Percentiles rank a stretch among this genome's conserved stretches.
phyloP scores from a whole-genome alignment of 2,888 invertebrate species.

The Eristalinus aeneus region DNA sequence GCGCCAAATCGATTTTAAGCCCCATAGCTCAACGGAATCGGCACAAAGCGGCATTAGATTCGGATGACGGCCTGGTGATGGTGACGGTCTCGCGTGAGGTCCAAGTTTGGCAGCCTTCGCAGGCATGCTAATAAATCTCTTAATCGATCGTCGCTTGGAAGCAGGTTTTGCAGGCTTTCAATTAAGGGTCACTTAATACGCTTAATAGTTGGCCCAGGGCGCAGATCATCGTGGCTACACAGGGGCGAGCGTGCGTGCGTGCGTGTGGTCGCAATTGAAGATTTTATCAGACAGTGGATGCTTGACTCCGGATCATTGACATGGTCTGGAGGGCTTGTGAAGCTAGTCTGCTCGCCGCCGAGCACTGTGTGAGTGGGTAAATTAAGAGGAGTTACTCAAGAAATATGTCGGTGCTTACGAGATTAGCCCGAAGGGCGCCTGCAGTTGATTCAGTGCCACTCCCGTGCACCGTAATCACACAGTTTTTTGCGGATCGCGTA shows the following conservation, averaged over 20 bases:
- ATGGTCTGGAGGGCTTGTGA: neutral
- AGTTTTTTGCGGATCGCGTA: neutral
- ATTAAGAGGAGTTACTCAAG: neutral
- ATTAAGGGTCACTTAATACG: slow-evolving; percentile 11
- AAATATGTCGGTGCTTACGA: neutral
- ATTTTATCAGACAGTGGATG: slow-evolving; percentile 34
- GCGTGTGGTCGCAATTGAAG: slow-evolving; percentile 53
- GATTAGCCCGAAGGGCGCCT: neutral
- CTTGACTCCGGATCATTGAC: slow-evolving; percentile 34
- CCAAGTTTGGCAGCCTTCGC: neutral
- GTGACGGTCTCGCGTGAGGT: slow-evolving; percentile 45
- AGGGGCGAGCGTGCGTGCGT: neutral
- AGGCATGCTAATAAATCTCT: slow-evolving; percentile 1
- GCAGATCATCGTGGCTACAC: slow-evolving; percentile 34
- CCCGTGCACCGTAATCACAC: neutral
- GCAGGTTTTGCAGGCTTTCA: neutral
- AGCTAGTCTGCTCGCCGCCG: neutral
- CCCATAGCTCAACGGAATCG: slow-evolving; percentile 5
- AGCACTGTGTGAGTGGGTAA: neutral
- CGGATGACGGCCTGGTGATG: neutral
- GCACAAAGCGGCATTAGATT: slow-evolving; percentile 7
- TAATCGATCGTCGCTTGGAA: neutral
- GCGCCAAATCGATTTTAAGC: slow-evolving; percentile 65
- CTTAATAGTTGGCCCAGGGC: slow-evolving; percentile 20
- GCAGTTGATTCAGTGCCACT: neutral